A percentile compares a stretch with the other conserved stretches of the same genome.
These are phyloP conservation scores for Bradynema listronoti DNA, from an alignment of 1,140 invertebrate genomes.

Conservation along the genomic window DNA sequence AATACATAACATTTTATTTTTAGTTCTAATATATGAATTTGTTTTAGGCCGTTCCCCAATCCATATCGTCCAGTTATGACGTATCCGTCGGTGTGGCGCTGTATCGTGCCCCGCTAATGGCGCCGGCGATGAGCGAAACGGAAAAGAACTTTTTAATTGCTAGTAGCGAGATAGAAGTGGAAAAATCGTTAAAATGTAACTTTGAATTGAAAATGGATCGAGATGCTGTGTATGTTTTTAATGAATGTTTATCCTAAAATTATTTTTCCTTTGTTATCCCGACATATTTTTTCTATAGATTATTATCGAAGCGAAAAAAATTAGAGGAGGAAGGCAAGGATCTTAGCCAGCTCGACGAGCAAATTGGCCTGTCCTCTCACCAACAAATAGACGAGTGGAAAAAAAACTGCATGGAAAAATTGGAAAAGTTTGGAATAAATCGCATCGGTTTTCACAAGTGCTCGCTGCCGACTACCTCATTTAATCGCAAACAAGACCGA, in stretches of 20 bases:
- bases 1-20: too few relatives aligned
- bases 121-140: constrained; percentile 44
- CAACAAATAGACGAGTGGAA: constrained; percentile 44
- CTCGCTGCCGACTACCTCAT: constrained; percentile 14
- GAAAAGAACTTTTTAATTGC: constrained; percentile 32
- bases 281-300: constrained; percentile 26
- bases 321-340: constrained; percentile 51
- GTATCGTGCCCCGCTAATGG: constrained; percentile 38
- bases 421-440: constrained; percentile 28
- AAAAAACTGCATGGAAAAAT: constrained; percentile 13
- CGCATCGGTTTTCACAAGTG: not conserved
- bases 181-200: constrained; percentile 40
- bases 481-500: constrained; percentile 28
- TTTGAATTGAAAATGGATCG: constrained; percentile 44
- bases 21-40: too few relatives aligned
- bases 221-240: constrained; percentile 41
- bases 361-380: constrained; percentile 42
- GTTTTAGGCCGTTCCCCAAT: too few relatives aligned
- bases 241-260: constrained; percentile 5
- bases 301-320: constrained; percentile 40
- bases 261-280: constrained; percentile 7
- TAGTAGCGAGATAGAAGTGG: constrained; percentile 25
- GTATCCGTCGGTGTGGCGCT: constrained; percentile 34
- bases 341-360: constrained; percentile 50
- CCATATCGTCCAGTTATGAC: too few relatives aligned